Evolutionary conservation across 2,888 invertebrate genomes (phyloP).

Genomic region (Chrysolina oricalcia): DNA sequence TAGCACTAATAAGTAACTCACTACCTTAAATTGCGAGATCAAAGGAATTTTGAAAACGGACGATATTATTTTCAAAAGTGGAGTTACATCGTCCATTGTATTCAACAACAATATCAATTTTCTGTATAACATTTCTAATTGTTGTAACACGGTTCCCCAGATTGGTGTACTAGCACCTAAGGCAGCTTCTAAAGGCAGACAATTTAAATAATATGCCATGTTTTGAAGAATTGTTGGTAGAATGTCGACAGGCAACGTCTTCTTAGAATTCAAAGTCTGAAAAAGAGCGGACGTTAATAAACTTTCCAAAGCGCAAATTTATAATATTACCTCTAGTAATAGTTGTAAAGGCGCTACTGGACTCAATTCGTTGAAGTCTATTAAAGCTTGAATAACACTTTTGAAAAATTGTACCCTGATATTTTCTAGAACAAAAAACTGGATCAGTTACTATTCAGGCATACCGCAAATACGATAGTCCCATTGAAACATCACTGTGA

Average conservation of each 20-base stretch:
- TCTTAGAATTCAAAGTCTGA: conserved; percentile 84
- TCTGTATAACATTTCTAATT: conserved; percentile 90
- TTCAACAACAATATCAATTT: conserved; percentile 81
- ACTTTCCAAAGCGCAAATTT: background rate
- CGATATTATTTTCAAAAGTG: conserved; percentile 84
- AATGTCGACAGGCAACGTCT: conserved; percentile 81
- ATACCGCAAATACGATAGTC: background rate
- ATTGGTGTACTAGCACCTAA: conserved; percentile 80
- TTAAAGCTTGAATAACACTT: conserved; percentile 92
- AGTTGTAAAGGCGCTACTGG: conserved; percentile 95
- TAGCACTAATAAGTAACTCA: conserved; percentile 40
- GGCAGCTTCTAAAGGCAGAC: conserved; percentile 88
- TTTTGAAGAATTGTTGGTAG: conserved; percentile 90
- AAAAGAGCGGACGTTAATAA: conserved; percentile 28
- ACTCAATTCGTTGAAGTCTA: conserved; percentile 96
- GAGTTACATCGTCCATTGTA: conserved; percentile 80
- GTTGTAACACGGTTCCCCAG: conserved; percentile 88
- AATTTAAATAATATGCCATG: conserved; percentile 94
- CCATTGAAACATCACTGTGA: background rate
- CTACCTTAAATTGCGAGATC: conserved; percentile 85
- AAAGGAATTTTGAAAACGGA: conserved; percentile 89
- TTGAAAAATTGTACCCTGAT: conserved; percentile 91
- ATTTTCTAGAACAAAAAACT: conserved; percentile 73
- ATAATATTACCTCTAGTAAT: conserved; percentile 81
- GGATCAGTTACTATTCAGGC: background rate